Conservation (phyloP, 2,113 vertebrate genomes). For the Heterochromis multidens region DNA sequence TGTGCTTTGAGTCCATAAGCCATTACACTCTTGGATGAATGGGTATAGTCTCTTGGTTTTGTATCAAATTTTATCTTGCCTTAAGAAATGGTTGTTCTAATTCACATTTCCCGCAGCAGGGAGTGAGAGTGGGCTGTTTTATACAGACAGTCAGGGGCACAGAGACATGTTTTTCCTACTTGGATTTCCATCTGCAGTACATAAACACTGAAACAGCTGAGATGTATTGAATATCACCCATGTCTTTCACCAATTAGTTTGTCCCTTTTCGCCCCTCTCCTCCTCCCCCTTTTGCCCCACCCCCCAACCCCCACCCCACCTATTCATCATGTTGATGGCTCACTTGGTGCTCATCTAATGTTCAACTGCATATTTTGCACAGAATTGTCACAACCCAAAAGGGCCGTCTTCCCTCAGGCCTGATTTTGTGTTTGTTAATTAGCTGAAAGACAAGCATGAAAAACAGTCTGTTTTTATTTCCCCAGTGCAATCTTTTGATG, state of each 20-base stretch:
- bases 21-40: neutral
- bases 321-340: conserved; percentile 73
- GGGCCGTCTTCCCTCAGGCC: conserved; percentile 50
- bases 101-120: neutral
- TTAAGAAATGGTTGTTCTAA: conserved; percentile 10
- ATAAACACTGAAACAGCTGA: conserved; percentile 16
- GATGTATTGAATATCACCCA: conserved; percentile 34
- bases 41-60: neutral
- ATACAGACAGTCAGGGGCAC: neutral
- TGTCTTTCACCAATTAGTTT: conserved; percentile 46
- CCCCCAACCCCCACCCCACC: neutral
- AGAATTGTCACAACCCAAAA: conserved; percentile 33
- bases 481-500: conserved; percentile 60
- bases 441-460: conserved; percentile 67
- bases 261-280: neutral
- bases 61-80: neutral
- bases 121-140: neutral
- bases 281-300: neutral
- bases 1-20: neutral
- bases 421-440: conserved; percentile 74
- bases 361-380: conserved; percentile 30
- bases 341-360: conserved; percentile 62
- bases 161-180: neutral
- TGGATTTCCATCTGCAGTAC: neutral
- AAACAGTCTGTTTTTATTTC: conserved; percentile 68